Evolutionary conservation across 2,113 vertebrate genomes (phyloP).

Genomic region (Malurus cyaneus): DNA sequence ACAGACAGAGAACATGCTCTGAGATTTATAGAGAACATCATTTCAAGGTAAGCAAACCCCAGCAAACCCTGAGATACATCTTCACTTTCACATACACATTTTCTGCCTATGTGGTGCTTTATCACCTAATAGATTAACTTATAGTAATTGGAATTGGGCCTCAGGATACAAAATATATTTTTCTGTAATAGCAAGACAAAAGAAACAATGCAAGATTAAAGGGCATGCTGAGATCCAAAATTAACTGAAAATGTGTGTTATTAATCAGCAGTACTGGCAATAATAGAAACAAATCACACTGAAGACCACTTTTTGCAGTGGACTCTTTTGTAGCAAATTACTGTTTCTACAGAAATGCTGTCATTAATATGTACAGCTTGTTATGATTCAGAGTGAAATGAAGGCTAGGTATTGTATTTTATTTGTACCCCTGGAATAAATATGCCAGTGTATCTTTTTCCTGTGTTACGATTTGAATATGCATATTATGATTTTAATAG

Average conservation of each 20-base stretch:
- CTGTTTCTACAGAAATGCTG: slow-evolving; percentile 54
- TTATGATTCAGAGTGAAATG: slow-evolving; percentile 21
- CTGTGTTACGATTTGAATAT: background rate
- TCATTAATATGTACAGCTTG: slow-evolving; percentile 42
- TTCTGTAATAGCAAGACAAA: slow-evolving; percentile 56
- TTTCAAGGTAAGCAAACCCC: slow-evolving; percentile 18
- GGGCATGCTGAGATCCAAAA: slow-evolving; percentile 45
- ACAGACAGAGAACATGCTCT: background rate
- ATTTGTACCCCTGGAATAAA: background rate
- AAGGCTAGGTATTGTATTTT: background rate
- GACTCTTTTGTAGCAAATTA: slow-evolving; percentile 47
- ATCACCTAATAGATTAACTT: slow-evolving; percentile 42
- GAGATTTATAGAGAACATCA: background rate
- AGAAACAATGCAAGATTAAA: slow-evolving; percentile 56
- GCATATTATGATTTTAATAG: background rate
- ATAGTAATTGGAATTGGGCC: slow-evolving; percentile 49
- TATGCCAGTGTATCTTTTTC: background rate
- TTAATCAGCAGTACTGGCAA: slow-evolving; percentile 61
- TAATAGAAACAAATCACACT: slow-evolving; percentile 67
- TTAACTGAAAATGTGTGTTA: slow-evolving; percentile 66
- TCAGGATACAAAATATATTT: slow-evolving; percentile 13
- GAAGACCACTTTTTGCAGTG: slow-evolving; percentile 10
- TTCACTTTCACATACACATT: slow-evolving; percentile 41
- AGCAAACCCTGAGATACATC: slow-evolving; percentile 38
- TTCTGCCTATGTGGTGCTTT: slow-evolving; percentile 3